Conservation (phyloP, 2,113 vertebrate genomes). For the Syngnathoides biaculeatus region DNA sequence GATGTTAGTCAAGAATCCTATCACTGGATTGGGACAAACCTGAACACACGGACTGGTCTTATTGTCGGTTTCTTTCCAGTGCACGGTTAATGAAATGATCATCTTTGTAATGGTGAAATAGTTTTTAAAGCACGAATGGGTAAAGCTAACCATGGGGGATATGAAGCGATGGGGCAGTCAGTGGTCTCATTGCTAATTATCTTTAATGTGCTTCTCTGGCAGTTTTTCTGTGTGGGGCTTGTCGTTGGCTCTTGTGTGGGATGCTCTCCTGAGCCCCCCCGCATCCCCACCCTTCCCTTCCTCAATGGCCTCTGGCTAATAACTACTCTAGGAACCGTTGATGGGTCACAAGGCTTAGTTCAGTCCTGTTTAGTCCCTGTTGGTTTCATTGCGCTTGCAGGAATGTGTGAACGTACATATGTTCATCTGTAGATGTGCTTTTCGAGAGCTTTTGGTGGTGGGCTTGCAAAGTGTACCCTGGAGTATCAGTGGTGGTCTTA, state of each 20-base stretch:
- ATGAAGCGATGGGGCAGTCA: conserved; percentile 38
- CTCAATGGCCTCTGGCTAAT: conserved; percentile 55
- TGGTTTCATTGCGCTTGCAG: conserved; percentile 16
- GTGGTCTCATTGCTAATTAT: conserved; percentile 73
- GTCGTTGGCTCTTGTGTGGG: conserved; percentile 55
- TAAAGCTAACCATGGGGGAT: conserved; percentile 36
- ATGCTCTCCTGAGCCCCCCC: conserved; percentile 45
- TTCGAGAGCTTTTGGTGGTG: neutral
- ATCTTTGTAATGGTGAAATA: conserved; percentile 5
- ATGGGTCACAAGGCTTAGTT: conserved; percentile 45
- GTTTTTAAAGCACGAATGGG: conserved; percentile 40
- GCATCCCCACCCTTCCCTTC: neutral
- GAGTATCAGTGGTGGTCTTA: conserved; percentile 22
- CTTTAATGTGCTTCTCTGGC: conserved; percentile 70
- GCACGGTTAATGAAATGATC: conserved; percentile 4
- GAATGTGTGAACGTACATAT: conserved; percentile 34
- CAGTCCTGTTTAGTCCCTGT: conserved; percentile 33
- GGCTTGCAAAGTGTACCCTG: neutral
- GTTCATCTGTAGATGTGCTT: conserved; percentile 43
- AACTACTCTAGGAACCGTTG: conserved; percentile 54
- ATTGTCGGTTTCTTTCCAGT: conserved; percentile 6
- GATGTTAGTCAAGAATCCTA: neutral
- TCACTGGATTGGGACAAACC: neutral
- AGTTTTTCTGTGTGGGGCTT: conserved; percentile 61
- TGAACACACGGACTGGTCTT: neutral